Conservation (phyloP, 2,113 vertebrate species). For the Tragelaphus imberbis region DNA sequence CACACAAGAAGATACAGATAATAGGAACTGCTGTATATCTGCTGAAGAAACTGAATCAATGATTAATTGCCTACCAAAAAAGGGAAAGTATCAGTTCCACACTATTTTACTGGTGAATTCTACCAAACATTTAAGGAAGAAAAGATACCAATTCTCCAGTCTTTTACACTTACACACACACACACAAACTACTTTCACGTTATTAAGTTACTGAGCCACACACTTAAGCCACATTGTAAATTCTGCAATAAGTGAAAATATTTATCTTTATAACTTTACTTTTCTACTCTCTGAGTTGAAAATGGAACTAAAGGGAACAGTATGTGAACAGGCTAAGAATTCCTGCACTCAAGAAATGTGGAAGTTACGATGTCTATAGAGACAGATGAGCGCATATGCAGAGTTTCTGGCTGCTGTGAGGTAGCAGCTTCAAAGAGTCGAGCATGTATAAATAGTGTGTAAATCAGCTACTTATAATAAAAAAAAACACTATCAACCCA, state of each 20-base stretch:
- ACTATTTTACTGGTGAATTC: neutral
- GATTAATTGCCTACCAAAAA: neutral
- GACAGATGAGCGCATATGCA: neutral
- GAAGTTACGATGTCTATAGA: neutral
- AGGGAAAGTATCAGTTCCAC: neutral
- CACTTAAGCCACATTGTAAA: neutral
- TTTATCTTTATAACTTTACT: neutral
- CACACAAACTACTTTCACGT: neutral
- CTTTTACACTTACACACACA: neutral
- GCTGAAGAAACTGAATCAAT: neutral
- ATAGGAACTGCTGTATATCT: neutral
- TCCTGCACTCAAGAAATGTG: neutral
- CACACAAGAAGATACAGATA: neutral
- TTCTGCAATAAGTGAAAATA: neutral
- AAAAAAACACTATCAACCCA: neutral
- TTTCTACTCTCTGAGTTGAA: neutral
- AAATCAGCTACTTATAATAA: neutral
- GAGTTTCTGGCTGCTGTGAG: neutral
- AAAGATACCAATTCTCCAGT: neutral
- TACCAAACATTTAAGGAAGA: slow-evolving; percentile 13
- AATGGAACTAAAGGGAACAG: neutral
- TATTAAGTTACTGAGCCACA: neutral
- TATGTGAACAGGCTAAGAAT: neutral
- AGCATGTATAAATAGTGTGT: neutral
- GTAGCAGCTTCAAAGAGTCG: neutral